Conservation (phyloP, 2,797 vertebrate genomes). For the Mus caroli region DNA sequence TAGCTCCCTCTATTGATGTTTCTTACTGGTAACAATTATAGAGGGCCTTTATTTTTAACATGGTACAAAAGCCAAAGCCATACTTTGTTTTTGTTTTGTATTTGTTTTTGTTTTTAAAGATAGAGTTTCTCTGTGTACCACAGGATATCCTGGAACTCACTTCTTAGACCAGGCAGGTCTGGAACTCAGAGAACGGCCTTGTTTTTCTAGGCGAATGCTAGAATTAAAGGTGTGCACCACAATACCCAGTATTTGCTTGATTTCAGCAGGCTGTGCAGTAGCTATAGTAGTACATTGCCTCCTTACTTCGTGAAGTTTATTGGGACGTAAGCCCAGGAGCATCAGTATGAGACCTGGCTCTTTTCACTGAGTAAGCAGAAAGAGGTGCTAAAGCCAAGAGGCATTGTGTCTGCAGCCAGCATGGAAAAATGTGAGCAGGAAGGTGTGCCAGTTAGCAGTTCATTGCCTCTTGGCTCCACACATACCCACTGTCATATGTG, state of each 20-base stretch:
- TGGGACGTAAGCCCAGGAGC: not conserved
- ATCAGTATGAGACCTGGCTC: not conserved
- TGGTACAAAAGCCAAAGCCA: not conserved
- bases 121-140: not conserved
- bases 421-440: not conserved
- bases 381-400: not conserved
- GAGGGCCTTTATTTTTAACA: not conserved
- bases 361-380: not conserved
- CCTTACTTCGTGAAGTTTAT: not conserved
- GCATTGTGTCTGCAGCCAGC: not conserved
- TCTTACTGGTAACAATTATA: not conserved
- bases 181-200: not conserved
- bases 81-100: not conserved
- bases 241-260: not conserved
- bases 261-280: not conserved
- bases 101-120: not conserved
- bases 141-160: not conserved
- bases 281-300: not conserved
- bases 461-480: not conserved
- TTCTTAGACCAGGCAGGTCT: not conserved
- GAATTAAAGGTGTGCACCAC: not conserved
- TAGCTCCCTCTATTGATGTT: not conserved
- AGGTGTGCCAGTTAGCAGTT: not conserved
- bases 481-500: not conserved
- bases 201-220: not conserved